A percentile compares a stretch with the other conserved stretches of the same genome.
Conservation (phyloP, 2,797 vertebrate species). For the Neosilurus hyrtlii region DNA sequence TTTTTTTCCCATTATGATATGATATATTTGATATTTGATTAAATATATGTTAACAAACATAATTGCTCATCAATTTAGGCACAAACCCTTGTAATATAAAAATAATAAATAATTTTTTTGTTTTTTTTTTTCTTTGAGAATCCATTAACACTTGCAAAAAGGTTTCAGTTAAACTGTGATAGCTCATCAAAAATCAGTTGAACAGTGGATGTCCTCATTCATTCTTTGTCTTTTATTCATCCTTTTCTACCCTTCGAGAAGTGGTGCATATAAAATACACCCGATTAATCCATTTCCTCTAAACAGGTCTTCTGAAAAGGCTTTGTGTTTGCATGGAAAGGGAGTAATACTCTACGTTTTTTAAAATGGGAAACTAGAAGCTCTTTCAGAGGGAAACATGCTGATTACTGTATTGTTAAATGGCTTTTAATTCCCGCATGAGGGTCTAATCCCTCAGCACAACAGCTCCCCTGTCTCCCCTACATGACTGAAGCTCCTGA, state of each 20-base stretch:
- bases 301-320: conserved; percentile 71
- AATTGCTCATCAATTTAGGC: background rate
- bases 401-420: conserved; percentile 88
- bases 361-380: conserved; percentile 72
- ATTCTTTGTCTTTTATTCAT: conserved; percentile 64
- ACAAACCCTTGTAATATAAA: background rate
- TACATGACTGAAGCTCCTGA: conserved; percentile 70
- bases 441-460: conserved; percentile 80
- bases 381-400: conserved; percentile 83
- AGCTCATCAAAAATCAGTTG: conserved; percentile 43
- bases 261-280: conserved; percentile 65
- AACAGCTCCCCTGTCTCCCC: conserved; percentile 78
- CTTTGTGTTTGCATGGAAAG: conserved; percentile 73
- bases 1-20: background rate
- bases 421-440: conserved; percentile 81
- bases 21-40: background rate
- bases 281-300: conserved; percentile 75
- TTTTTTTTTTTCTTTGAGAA: background rate
- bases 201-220: conserved; percentile 68
- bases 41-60: background rate
- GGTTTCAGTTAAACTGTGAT: conserved; percentile 26
- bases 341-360: conserved; percentile 75
- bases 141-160: background rate
- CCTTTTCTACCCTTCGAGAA: conserved; percentile 61
- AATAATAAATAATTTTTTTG: background rate